A percentile compares a stretch with the other conserved stretches of the same genome.
Conservation (phyloP, 2,113 vertebrate genomes). For the Tiliqua scincoides region DNA sequence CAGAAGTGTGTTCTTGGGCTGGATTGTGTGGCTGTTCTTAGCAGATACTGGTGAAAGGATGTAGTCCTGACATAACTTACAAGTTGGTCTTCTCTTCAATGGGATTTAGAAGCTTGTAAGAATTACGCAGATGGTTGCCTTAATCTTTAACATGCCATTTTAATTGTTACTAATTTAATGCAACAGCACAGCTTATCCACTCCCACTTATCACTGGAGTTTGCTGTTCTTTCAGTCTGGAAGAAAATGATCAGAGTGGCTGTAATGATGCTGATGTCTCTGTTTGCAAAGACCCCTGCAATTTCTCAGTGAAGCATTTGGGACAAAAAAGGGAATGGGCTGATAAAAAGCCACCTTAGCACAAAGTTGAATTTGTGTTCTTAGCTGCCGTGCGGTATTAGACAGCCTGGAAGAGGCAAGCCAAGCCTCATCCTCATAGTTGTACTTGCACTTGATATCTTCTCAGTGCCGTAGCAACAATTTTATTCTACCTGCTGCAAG, state of each 20-base stretch:
- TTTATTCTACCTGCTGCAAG: neutral
- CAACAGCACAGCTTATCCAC: neutral
- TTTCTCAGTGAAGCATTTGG: conserved; percentile 16
- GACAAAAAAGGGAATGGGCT: neutral
- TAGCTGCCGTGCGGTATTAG: neutral
- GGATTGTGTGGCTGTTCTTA: neutral
- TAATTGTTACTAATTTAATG: conserved; percentile 1
- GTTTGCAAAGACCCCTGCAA: neutral
- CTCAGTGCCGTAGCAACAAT: neutral
- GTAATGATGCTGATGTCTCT: neutral
- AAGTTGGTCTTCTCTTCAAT: conserved; percentile 15
- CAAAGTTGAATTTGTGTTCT: neutral
- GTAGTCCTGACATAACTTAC: conserved; percentile 4
- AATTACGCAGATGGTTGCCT: neutral
- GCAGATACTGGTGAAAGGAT: conserved; percentile 5
- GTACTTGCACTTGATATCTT: too few relatives aligned
- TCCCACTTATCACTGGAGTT: neutral
- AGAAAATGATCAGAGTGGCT: neutral
- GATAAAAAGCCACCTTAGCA: neutral
- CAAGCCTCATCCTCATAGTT: neutral
- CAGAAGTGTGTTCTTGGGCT: neutral
- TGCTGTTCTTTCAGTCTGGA: conserved; percentile 15
- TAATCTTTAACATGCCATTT: conserved; percentile 11
- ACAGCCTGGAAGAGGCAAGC: neutral
- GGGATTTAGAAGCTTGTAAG: conserved; percentile 16